Conservation (phyloP, 2,113 vertebrate genomes). For the Menura novaehollandiae region DNA sequence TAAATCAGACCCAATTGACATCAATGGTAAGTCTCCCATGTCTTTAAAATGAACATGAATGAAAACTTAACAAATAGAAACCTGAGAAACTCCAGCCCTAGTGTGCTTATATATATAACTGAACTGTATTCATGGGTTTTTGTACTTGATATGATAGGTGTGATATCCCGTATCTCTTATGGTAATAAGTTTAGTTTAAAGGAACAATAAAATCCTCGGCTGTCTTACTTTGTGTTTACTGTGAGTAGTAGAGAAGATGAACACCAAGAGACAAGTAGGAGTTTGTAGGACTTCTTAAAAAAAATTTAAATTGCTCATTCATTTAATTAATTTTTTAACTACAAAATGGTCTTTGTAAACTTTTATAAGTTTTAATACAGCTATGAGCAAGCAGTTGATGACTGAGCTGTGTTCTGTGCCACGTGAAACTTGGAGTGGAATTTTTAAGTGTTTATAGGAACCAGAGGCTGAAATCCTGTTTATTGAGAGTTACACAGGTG, state of each 20-base stretch:
- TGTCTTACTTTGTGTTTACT: background rate
- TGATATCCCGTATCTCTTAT: background rate
- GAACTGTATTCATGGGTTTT: background rate
- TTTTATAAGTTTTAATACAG: background rate
- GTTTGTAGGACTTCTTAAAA: background rate
- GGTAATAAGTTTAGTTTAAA: background rate
- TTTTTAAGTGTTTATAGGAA: background rate
- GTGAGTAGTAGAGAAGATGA: background rate
- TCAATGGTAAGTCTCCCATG: background rate
- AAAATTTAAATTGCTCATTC: background rate
- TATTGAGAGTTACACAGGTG: background rate
- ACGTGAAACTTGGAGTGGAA: background rate
- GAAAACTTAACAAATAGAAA: background rate
- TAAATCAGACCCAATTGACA: background rate
- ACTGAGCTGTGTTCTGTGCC: background rate
- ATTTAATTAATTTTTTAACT: background rate
- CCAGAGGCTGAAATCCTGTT: background rate
- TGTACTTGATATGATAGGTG: background rate
- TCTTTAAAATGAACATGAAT: background rate
- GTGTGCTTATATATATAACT: fast-evolving
- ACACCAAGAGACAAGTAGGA: background rate
- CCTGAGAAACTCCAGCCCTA: background rate
- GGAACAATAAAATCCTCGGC: background rate
- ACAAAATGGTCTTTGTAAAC: background rate
- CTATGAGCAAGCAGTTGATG: background rate